Percentiles rank a stretch among this genome's conserved stretches.
Evolutionary conservation across 2,113 vertebrate genomes (phyloP).

Genomic region (Leiothrix lutea): DNA sequence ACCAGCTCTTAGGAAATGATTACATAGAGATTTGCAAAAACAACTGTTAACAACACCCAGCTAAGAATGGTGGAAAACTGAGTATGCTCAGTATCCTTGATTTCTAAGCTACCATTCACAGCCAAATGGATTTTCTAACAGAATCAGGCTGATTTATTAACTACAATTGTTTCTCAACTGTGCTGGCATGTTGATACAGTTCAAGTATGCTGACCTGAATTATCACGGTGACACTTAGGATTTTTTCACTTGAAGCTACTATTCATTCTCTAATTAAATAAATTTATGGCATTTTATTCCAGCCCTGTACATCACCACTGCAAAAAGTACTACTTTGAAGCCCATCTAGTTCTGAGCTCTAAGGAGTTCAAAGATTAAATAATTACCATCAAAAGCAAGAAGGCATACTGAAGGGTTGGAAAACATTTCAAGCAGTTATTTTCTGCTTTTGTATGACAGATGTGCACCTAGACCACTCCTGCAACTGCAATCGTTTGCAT

Average conservation of each 20-base stretch:
- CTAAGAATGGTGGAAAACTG: not conserved
- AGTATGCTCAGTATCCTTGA: not conserved
- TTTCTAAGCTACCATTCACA: not conserved
- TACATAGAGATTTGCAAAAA: not conserved
- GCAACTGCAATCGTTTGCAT: not conserved
- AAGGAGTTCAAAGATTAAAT: not conserved
- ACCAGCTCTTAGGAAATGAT: not conserved
- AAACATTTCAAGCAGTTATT: not conserved
- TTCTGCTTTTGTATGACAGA: not conserved
- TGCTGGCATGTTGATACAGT: not conserved
- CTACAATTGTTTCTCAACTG: not conserved
- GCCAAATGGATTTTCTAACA: not conserved
- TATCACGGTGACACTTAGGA: not conserved
- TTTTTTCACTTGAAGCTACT: not conserved
- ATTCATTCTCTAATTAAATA: not conserved
- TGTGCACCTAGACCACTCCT: not conserved
- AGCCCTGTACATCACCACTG: not conserved
- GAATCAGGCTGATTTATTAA: not conserved
- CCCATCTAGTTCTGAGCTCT: not conserved
- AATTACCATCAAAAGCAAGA: not conserved
- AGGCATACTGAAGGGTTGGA: accelerated
- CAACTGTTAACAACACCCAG: not conserved
- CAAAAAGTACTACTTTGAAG: not conserved
- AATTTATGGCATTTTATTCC: not conserved
- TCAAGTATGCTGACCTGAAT: not conserved